Evolutionary conservation across 2,888 invertebrate genomes (phyloP), one percentile per base, ranked within the genome.

Genomic region (Molorchus minor): DNA sequence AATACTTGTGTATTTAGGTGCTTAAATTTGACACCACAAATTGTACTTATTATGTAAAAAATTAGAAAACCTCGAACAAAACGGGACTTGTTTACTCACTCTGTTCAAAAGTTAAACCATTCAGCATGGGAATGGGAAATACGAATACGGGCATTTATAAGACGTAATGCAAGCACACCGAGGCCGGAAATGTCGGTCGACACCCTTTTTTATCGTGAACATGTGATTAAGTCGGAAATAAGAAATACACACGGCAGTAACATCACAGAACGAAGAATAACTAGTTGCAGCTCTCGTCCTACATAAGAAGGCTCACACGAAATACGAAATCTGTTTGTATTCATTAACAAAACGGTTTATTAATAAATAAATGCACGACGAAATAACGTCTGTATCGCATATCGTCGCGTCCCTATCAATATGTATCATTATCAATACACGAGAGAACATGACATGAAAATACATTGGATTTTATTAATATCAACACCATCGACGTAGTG

Each of bases 161-260:
- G 41, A 54, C 33, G 56, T 46, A n/a, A 57, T 56, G 52, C 47
- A 56, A 47, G 53, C 51, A 21, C 58, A 60, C 65, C n/a, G n/a
- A n/a, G n/a, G n/a, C n/a, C 65, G 65, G 65, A 65, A 65, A 56
- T 62, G 60, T 62, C 65, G 62, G 62, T 62, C 65, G 65, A 65
- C 65, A 65, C 65, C 65, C 62, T 65, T 57, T n/a, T 59, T 58
- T 56, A 52, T 52, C 52, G 41, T 41, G 41, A 52, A 41, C 41
- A 52, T 25, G 38, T 21, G 49, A n/a, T n/a, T n/a, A n/a, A 51
- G 52, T 25, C 17, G 30, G 52, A 52, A 19, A 19, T 17, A 40
- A 36, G 40, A 25, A 44, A 29, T 12, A 40, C 40, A 52, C 15
- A 15, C 10, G 38, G 3, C 38, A 38, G 2, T 10, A 38, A 13